phyloP scores from a whole-genome alignment of 2,888 invertebrate species.

The Agonum fuliginosum region DNA sequence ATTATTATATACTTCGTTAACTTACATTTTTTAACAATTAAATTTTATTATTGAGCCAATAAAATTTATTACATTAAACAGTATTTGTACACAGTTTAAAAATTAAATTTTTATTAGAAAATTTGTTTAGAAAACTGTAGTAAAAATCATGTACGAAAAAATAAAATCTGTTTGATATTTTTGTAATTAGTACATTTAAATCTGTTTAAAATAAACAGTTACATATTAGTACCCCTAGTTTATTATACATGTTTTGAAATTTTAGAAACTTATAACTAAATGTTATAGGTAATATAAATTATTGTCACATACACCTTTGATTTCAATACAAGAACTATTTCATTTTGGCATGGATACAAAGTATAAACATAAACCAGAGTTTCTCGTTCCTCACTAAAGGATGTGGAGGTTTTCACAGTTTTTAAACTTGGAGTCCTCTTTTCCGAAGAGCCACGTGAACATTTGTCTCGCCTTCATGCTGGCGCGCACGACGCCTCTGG shows the following conservation, averaged over 20 bases:
- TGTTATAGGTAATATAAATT: conserved; percentile 51
- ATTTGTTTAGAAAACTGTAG: conserved; percentile 31
- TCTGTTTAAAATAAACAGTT: conserved; percentile 26
- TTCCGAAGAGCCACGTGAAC: conserved; percentile 93
- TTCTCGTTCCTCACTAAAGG: conserved; percentile 75
- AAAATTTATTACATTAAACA: background rate
- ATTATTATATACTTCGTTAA: conserved; percentile 18
- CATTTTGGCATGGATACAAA: conserved; percentile 18
- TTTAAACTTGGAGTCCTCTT: conserved; percentile 93
- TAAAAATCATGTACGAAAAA: conserved; percentile 19
- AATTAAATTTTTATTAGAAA: conserved; percentile 18
- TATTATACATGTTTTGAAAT: conserved; percentile 40
- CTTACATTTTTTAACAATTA: conserved; percentile 9
- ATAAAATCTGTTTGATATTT: conserved; percentile 30
- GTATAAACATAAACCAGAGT: conserved; percentile 9
- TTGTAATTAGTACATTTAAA: conserved; percentile 40
- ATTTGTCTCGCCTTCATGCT: conserved; percentile 94
- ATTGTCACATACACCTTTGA: conserved; percentile 58
- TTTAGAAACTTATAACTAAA: conserved; percentile 40
- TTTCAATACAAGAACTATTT: conserved; percentile 31
- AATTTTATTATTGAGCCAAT: conserved; percentile 31
- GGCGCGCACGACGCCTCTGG: conserved; percentile 87
- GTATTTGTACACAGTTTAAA: background rate
- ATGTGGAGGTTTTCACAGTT: conserved; percentile 93
- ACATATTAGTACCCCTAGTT: conserved; percentile 49